phyloP scores from a whole-genome alignment of 2,797 vertebrate species.

The Sebastes hubbsi region DNA sequence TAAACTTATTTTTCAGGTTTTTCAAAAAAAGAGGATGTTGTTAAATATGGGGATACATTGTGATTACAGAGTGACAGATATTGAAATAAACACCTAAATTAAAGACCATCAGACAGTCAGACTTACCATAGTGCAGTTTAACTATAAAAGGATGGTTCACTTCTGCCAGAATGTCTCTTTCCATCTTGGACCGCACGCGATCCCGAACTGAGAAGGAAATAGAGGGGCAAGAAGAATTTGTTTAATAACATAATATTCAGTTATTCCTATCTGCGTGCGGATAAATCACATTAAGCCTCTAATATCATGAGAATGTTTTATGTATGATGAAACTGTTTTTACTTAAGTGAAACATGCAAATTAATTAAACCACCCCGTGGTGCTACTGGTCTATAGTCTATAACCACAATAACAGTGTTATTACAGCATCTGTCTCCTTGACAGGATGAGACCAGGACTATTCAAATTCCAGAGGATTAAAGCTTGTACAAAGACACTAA shows the following conservation, averaged over 20 bases:
- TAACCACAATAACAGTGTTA: slow-evolving; percentile 6
- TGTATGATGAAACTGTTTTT: slow-evolving; percentile 9
- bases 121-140: slow-evolving; percentile 95
- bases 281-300: background rate
- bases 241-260: background rate
- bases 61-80: background rate
- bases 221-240: background rate
- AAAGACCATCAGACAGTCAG: background rate
- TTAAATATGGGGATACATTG: background rate
- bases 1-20: background rate
- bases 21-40: background rate
- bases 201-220: slow-evolving; percentile 86
- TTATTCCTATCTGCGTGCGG: background rate
- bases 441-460: slow-evolving; percentile 45
- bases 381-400: background rate
- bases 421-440: slow-evolving; percentile 54
- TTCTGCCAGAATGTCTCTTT: slow-evolving; percentile 96
- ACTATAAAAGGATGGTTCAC: slow-evolving; percentile 98
- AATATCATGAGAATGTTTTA: background rate
- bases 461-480: slow-evolving; percentile 64
- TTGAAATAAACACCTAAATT: background rate
- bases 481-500: slow-evolving; percentile 47
- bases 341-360: slow-evolving; percentile 21
- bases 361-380: background rate
- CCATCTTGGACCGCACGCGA: slow-evolving; percentile 96